Base-by-base conservation (phyloP, 2,113 vertebrate species). In the Chrysemys picta region DNA sequence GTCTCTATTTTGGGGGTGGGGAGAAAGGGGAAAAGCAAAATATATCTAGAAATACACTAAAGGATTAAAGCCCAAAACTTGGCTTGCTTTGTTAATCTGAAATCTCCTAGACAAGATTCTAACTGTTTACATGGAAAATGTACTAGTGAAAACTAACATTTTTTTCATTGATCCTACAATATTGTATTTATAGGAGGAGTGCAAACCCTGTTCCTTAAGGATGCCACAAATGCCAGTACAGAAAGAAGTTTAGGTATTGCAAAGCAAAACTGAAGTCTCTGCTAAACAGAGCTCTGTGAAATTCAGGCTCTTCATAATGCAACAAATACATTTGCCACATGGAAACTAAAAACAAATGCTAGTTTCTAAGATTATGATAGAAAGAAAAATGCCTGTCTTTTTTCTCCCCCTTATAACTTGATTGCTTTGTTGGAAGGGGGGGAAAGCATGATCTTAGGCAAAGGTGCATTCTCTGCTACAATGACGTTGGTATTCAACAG, bases 401-500 rank as follows among this genome's bases (percentile, higher is more conserved):
- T 29, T 14, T 10, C 45, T 8, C 49, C 31, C n/a, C 45, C 45
- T 29, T 17, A 13, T 95, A 42, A 4, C 80, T 80, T 78, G 82
- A 90, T 93, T 88, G 80, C 85, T 62, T 84, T 93, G 56, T 86
- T 89, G 82, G 88, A 93, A 90, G 57, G 81, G 84, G 45, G 92
- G 93, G 56, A 45, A 10, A 94, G 94, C 52, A 90, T 89, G 90
- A 90, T 93, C 88, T 83, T 84, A 89, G 83, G 91, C 59, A 53
- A 93, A 90, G 89, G 93, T 96, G 90, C 88, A 24, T 98, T 97
- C 94, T 96, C 88, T 95, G 76, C 93, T 89, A 91, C 92, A 94
- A 84, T 78, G 42, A 84, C 38, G 25, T 69, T 80, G 29, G 49
- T 87, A 91, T 88, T 94, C 88, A 53, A 10, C 72, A 45, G n/a